A percentile compares a stretch with the other conserved stretches of the same genome.
phyloP scores from a whole-genome alignment of 2,113 vertebrate species.

The Centropristis striata region DNA sequence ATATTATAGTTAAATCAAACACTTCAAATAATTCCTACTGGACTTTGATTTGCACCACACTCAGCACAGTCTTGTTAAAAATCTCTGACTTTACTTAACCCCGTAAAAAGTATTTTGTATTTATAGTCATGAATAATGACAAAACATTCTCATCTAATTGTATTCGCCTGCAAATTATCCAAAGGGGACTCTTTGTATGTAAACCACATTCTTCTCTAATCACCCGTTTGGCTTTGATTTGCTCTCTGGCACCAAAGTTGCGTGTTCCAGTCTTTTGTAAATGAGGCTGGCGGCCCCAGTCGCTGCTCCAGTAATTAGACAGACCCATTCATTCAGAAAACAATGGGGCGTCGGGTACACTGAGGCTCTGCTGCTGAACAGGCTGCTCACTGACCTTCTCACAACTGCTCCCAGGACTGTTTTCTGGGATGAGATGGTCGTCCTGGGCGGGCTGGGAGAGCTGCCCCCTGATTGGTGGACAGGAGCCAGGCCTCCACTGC shows the following conservation, averaged over 20 bases:
- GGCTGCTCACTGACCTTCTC: conserved; percentile 73
- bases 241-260: conserved; percentile 53
- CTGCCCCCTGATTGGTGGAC: conserved; percentile 36
- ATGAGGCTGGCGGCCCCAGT: conserved; percentile 44
- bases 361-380: conserved; percentile 55
- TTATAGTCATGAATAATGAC: conserved; percentile 1
- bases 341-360: conserved; percentile 69
- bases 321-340: conserved; percentile 70
- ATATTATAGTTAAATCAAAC: background rate
- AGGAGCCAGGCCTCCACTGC: conserved; percentile 37
- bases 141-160: conserved; percentile 54
- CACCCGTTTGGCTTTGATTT: conserved; percentile 54
- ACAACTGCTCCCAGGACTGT: conserved; percentile 55
- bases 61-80: no score
- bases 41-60: background rate
- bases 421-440: conserved; percentile 35
- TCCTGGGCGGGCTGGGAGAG: conserved; percentile 18
- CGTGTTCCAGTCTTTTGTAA: conserved; percentile 61
- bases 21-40: background rate
- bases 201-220: conserved; percentile 65
- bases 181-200: conserved; percentile 39
- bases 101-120: background rate
- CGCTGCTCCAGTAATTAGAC: conserved; percentile 74
- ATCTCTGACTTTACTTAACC: background rate
- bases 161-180: conserved; percentile 21